Percentiles rank a stretch among this genome's conserved stretches.
Conservation (phyloP, 2,888 invertebrate species). For the Tiphia femorata region DNA sequence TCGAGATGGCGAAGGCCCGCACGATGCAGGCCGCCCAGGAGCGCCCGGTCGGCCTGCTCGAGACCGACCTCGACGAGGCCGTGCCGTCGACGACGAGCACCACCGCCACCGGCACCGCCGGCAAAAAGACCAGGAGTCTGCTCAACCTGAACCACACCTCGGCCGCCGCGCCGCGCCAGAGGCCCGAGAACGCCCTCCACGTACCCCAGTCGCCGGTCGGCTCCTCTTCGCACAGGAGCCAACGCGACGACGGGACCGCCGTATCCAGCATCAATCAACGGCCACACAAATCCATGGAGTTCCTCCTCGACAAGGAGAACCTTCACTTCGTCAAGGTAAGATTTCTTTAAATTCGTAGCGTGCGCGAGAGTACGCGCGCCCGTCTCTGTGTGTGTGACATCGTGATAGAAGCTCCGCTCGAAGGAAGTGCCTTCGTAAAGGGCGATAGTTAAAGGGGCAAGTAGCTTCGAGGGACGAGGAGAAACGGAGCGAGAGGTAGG, state of each 20-base stretch:
- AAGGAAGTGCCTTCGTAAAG: no score
- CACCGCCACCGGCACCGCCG: constrained; percentile 57
- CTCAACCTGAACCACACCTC: constrained; percentile 72
- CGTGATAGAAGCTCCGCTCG: no score
- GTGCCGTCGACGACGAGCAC: constrained; percentile 70
- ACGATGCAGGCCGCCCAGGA: constrained; percentile 69
- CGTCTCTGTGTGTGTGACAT: no score
- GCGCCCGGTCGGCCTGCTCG: constrained; percentile 84
- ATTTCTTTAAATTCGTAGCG: not conserved
- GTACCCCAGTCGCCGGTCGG: constrained; percentile 65
- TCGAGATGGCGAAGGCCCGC: constrained; percentile 69
- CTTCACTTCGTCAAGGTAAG: constrained; percentile 89
- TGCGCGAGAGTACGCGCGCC: no score
- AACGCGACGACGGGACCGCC: constrained; percentile 64
- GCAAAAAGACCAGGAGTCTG: constrained; percentile 76
- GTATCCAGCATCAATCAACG: constrained; percentile 62
- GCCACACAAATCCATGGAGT: constrained; percentile 95
- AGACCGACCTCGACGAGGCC: constrained; percentile 89
- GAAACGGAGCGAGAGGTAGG: no score
- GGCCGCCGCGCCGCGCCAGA: constrained; percentile 68
- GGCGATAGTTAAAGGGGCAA: no score
- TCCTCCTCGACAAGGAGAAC: constrained; percentile 93
- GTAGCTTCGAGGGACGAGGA: no score
- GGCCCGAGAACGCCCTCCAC: constrained; percentile 65
- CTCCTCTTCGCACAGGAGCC: constrained; percentile 59